Base-by-base conservation (phyloP, 2,113 vertebrate species). In the Sciurus niger region DNA sequence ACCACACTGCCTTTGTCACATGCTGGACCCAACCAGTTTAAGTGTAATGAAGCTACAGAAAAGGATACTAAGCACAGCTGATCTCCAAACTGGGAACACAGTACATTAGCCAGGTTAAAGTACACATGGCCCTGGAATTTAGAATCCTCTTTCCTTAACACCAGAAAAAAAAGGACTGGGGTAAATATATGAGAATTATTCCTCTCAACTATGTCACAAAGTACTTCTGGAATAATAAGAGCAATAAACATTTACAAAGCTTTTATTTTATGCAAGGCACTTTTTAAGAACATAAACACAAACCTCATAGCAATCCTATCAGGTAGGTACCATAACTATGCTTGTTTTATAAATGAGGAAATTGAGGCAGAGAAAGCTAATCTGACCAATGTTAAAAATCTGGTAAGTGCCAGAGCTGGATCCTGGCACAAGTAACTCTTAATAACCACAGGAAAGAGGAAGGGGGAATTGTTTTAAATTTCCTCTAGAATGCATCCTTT, bases 371-470 rank as follows among this genome's bases (percentile, higher is more conserved):
- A 77, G 18, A 94, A 73, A 73, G 65, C n/a, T 46, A 93, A 89
- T 34, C 34, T 79, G 77, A 93, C 30, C 40, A 95, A 80, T 18
- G 24, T 93, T 8, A 89, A 93, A 93, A 86, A 73, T 16, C 58
- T 93, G 40, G 3, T 25, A 16, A 76, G 70, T 53, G 68, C 55
- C 37, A 83, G 30, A 74, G 63, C 3, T 51, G 10, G 18, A 46
- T 40, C n/a, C 22, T 55, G 68, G 53, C 25, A 65, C 4, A n/a
- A 10, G 20, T 46, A 53, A 90, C 25, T 73, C 65, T 68, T 79
- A 83, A 79, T 82, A 65, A 37, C 25, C 25, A 74, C 32, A 25
- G n/a, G 22, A 46, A 53, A 16, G 14, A 55, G 24, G 12, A 58
- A 40, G 40, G 40, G 40, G 40, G 40, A 78, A 14, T 24, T 60